Conservation (phyloP, 2,888 invertebrate genomes). For the Diarsia brunnea region DNA sequence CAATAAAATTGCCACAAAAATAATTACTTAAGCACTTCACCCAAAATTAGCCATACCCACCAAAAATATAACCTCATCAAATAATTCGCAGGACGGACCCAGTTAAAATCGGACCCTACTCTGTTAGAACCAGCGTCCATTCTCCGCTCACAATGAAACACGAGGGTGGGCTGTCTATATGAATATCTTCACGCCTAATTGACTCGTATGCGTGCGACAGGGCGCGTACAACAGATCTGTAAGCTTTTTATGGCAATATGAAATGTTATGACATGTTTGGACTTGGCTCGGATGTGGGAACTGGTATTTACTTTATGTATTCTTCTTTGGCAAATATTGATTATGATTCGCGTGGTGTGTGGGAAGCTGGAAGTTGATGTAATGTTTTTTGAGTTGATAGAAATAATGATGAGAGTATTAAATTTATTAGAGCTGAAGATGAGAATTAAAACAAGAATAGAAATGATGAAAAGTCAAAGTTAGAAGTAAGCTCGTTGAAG, state of each 20-base stretch:
- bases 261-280: conserved; percentile 83
- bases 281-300: conserved; percentile 76
- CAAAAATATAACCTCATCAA: conserved; percentile 46
- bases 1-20: conserved; percentile 6
- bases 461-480: background rate
- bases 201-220: conserved; percentile 80
- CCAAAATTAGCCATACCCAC: conserved; percentile 38
- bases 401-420: background rate
- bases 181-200: conserved; percentile 81
- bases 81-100: conserved; percentile 28
- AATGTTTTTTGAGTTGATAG: background rate
- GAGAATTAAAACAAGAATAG: background rate
- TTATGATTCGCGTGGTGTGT: conserved; percentile 40
- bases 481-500: too few species aligned
- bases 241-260: conserved; percentile 71
- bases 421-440: background rate
- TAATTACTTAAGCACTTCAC: conserved; percentile 27
- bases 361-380: conserved; percentile 24
- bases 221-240: conserved; percentile 76
- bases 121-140: conserved; percentile 20
- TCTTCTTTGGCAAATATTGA: conserved; percentile 58
- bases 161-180: conserved; percentile 72
- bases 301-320: conserved; percentile 50
- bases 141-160: conserved; percentile 26
- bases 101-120: conserved; percentile 25